These are phyloP conservation scores for Macropis europaea DNA, from an alignment of 2,888 invertebrate genomes.

Conservation along the genomic window DNA sequence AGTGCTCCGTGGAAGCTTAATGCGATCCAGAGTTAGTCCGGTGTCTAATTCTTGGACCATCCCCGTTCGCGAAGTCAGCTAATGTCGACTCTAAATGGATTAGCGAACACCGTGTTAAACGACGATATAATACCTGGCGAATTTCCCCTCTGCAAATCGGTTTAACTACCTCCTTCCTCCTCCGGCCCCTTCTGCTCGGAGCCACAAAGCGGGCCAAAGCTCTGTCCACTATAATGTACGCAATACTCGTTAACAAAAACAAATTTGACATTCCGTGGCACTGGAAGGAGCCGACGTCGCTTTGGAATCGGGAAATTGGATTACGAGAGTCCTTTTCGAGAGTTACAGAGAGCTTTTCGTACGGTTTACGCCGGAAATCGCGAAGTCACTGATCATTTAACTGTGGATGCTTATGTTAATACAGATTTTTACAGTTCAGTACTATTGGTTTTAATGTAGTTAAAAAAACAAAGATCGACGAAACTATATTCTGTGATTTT, in stretches of 20 bases:
- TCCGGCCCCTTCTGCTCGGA: no score
- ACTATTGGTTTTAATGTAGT: slow-evolving; percentile 2
- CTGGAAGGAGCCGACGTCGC: neutral
- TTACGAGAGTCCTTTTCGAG: neutral
- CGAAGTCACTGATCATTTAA: neutral
- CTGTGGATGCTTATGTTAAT: no score
- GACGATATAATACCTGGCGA: slow-evolving; percentile 56
- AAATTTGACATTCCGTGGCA: slow-evolving; percentile 14
- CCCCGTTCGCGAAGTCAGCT: slow-evolving; percentile 48
- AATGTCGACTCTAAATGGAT: slow-evolving; percentile 66
- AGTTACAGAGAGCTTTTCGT: neutral
- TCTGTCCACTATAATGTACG: neutral
- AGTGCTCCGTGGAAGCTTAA: slow-evolving; percentile 35
- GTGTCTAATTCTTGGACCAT: slow-evolving; percentile 63
- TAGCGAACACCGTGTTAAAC: slow-evolving; percentile 54
- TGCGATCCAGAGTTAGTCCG: slow-evolving; percentile 23
- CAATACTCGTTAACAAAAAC: slow-evolving; percentile 41
- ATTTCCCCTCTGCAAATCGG: slow-evolving; percentile 47
- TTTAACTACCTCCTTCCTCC: slow-evolving; percentile 37
- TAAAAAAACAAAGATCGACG: no score
- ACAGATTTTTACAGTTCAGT: slow-evolving; percentile 1
- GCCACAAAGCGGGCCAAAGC: slow-evolving; percentile 5
- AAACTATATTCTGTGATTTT: no score
- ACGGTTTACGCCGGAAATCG: neutral
- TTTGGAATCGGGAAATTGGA: slow-evolving; percentile 6